These are phyloP conservation scores for Hydrochoerus hydrochaeris DNA, from an alignment of 2,113 vertebrate genomes.

Conservation along the genomic window DNA sequence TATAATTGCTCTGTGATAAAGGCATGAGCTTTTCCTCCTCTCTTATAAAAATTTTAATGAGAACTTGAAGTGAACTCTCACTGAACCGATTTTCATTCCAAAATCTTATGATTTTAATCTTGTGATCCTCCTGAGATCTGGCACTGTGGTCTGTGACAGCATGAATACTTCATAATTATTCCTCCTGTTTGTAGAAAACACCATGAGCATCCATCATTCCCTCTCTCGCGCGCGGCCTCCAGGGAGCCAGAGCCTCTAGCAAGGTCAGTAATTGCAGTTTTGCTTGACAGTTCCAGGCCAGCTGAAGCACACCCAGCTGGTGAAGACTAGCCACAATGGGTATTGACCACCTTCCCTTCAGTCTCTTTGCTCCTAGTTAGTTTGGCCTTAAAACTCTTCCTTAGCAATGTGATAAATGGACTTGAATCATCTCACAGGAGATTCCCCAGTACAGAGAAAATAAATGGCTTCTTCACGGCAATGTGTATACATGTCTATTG, in stretches of 20 bases:
- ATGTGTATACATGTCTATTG: slow-evolving; percentile 62
- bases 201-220: slow-evolving; percentile 70
- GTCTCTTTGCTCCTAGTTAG: slow-evolving; percentile 55
- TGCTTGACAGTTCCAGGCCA: slow-evolving; percentile 69
- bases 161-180: slow-evolving; percentile 78
- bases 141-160: slow-evolving; percentile 62
- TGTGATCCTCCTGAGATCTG: slow-evolving; percentile 66
- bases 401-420: slow-evolving; percentile 41
- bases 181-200: slow-evolving; percentile 72
- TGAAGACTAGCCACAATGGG: slow-evolving; percentile 51
- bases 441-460: slow-evolving; percentile 64
- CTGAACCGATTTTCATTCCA: slow-evolving; percentile 79
- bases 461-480: slow-evolving; percentile 56
- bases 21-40: slow-evolving; percentile 72
- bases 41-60: slow-evolving; percentile 82
- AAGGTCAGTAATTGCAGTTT: slow-evolving; percentile 73
- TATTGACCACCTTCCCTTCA: slow-evolving; percentile 57
- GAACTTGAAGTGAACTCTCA: slow-evolving; percentile 79
- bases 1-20: slow-evolving; percentile 81
- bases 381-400: slow-evolving; percentile 62
- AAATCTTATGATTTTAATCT: slow-evolving; percentile 70
- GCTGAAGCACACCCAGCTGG: slow-evolving; percentile 48
- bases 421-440: slow-evolving; percentile 63
- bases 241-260: slow-evolving; percentile 61
- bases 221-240: slow-evolving; percentile 34